phyloP scores from a whole-genome alignment of 2,113 vertebrate species.

The Microtus pennsylvanicus region DNA sequence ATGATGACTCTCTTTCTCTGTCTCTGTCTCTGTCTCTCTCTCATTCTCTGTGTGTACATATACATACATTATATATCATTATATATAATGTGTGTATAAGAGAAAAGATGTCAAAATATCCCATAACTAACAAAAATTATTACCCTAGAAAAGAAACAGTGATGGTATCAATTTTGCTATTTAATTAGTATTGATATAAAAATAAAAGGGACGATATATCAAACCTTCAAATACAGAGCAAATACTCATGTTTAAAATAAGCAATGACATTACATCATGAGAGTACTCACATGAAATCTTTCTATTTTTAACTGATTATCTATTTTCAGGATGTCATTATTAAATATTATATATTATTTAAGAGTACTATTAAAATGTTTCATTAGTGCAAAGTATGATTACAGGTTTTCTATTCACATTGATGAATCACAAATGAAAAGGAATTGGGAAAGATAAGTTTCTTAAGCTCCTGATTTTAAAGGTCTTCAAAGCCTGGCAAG shows the following conservation, averaged over 20 bases:
- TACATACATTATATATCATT: not conserved
- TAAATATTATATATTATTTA: slow-evolving; percentile 10
- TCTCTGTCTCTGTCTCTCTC: too few species aligned
- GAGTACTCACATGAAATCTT: not conserved
- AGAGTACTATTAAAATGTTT: not conserved
- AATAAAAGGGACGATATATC: not conserved
- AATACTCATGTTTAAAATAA: slow-evolving; percentile 11
- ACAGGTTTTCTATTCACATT: not conserved
- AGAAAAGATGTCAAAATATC: slow-evolving; percentile 27
- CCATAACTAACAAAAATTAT: slow-evolving; percentile 36
- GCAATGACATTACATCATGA: not conserved
- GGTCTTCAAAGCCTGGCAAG: not conserved
- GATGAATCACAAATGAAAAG: not conserved
- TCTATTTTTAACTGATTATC: not conserved
- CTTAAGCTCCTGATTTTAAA: not conserved
- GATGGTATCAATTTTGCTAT: not conserved
- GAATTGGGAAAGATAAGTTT: not conserved
- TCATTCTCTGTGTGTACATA: accelerated
- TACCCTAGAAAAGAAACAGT: not conserved
- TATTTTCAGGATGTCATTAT: not conserved
- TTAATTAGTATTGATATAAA: not conserved
- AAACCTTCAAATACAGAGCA: slow-evolving; percentile 5
- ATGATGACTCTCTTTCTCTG: not conserved
- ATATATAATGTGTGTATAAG: not conserved
- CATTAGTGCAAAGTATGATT: not conserved